These are phyloP conservation scores for Cydia pomonella DNA, from an alignment of 1,140 invertebrate species.

Conservation along the genomic window DNA sequence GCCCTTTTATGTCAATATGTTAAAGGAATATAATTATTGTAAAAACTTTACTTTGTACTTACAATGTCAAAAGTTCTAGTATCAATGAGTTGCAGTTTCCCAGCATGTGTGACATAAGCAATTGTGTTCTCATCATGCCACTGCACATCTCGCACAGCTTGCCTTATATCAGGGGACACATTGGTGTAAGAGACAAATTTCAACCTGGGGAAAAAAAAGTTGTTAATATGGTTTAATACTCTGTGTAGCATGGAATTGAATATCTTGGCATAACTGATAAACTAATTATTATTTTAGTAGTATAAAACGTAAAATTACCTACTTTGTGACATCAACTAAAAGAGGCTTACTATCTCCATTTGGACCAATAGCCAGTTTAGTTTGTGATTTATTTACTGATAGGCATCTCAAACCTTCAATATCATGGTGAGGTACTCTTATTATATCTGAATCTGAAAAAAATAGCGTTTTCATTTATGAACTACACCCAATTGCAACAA, in stretches of 20 bases:
- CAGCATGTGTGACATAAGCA: slow-evolving; percentile 56
- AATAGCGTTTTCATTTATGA: background rate
- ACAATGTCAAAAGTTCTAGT: slow-evolving; percentile 51
- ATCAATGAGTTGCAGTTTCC: slow-evolving; percentile 52
- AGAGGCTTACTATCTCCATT: slow-evolving; percentile 65
- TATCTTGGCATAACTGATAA: background rate
- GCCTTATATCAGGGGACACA: slow-evolving; percentile 37
- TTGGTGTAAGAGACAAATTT: slow-evolving; percentile 43
- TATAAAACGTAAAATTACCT: slow-evolving; percentile 44
- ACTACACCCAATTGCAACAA: background rate
- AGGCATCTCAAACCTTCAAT: slow-evolving; percentile 56
- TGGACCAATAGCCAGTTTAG: slow-evolving; percentile 62
- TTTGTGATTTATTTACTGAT: slow-evolving; percentile 45
- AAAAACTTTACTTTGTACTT: slow-evolving; percentile 20
- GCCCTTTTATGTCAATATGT: no score
- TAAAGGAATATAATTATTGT: no score
- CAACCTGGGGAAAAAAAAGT: slow-evolving; percentile 42
- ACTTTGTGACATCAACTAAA: slow-evolving; percentile 64
- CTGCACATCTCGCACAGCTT: slow-evolving; percentile 53
- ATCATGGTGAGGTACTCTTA: slow-evolving; percentile 39
- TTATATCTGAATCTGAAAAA: slow-evolving; percentile 43
- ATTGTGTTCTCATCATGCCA: slow-evolving; percentile 58
- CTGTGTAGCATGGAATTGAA: background rate
- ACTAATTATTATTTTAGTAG: slow-evolving; percentile 23
- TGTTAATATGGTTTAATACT: background rate